A percentile compares a stretch with the other conserved stretches of the same genome.
Evolutionary conservation across 1,140 invertebrate genomes (phyloP).

Genomic region (Zaprionus vittiger): DNA sequence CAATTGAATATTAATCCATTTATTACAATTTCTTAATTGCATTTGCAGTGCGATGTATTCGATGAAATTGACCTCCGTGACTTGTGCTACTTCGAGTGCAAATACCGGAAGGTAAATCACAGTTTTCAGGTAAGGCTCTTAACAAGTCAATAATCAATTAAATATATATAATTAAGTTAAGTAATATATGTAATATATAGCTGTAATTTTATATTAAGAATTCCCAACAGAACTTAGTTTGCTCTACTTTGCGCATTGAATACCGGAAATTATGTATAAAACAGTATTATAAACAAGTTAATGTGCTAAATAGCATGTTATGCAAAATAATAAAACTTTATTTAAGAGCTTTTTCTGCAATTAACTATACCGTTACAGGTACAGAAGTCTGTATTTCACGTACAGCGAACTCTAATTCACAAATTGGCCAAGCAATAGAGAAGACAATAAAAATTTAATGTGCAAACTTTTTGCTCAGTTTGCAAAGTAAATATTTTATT

Average conservation of each 20-base stretch:
- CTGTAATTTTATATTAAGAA: no score
- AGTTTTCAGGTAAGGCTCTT: slow-evolving; percentile 91
- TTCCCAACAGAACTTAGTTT: no score
- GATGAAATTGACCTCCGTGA: slow-evolving; percentile 94
- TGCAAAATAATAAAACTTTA: neutral
- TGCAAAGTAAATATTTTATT: slow-evolving; percentile 43
- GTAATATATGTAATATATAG: no score
- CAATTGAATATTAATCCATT: neutral
- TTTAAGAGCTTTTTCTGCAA: neutral
- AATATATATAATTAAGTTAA: no score
- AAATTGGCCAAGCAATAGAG: slow-evolving; percentile 19
- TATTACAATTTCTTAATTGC: neutral
- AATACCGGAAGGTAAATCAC: slow-evolving; percentile 93
- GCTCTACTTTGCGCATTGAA: no score
- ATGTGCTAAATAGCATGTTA: neutral
- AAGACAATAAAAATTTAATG: slow-evolving; percentile 51
- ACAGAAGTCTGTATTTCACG: neutral
- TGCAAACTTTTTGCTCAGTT: slow-evolving; percentile 45
- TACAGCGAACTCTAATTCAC: neutral
- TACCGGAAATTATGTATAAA: neutral
- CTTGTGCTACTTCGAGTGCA: slow-evolving; percentile 93
- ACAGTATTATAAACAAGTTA: neutral
- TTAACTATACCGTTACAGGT: neutral
- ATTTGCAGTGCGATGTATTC: slow-evolving; percentile 92
- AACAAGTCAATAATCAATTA: no score